Base-by-base conservation (phyloP, 2,797 vertebrate genomes). In the Microcaecilia unicolor region DNA sequence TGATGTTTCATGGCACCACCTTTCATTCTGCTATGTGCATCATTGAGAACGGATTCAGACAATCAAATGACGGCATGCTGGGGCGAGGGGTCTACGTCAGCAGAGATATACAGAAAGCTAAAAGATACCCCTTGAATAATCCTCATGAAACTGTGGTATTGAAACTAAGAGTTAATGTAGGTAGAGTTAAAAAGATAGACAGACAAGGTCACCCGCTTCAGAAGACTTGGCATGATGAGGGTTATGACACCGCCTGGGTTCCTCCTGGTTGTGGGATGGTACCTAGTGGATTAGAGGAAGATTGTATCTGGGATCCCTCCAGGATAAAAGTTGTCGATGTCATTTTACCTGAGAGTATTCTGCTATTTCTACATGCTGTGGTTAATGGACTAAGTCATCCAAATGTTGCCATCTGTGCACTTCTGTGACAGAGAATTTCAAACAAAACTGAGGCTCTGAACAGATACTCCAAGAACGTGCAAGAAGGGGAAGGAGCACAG, bases 1-100 rank as follows among this genome's bases (percentile, higher is more conserved):
- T 50, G 24, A 81, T 83, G 76, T 80, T 73, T 38, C 75, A 81
- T 3, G 76, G 78, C 16, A 80, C 80, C 27, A 45, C 32, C 21
- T 16, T 1, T 1, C 1, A 1, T 0, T 22, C 0, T 2, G 64
- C 66, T 7, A 0, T 7, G 1, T 0, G 3, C 8, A 79, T 83
- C 23, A 1, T 1, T 6, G 0, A 0, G 0, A 1, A 1, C 0
- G 70, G 74, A 1, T 80, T 83, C 28, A 2, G 0, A 0, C 63
- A 0, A 22, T 79, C 77, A 9, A 0, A 0, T 2, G 4, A 0
- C 0, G 76, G 74, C 46, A 74, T 77, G 69, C 50, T 81, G 1
- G 80, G 78, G 3, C 36, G 0, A 0, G 79, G 78, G 1, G 55
- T 83, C 13, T 83, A 80, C 47, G 66, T 83, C 19, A 81, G 74